Evolutionary conservation across 37 sponge, comb jelly and placozoan species (phyloP).

Genomic region (Bolinopsis microptera): DNA sequence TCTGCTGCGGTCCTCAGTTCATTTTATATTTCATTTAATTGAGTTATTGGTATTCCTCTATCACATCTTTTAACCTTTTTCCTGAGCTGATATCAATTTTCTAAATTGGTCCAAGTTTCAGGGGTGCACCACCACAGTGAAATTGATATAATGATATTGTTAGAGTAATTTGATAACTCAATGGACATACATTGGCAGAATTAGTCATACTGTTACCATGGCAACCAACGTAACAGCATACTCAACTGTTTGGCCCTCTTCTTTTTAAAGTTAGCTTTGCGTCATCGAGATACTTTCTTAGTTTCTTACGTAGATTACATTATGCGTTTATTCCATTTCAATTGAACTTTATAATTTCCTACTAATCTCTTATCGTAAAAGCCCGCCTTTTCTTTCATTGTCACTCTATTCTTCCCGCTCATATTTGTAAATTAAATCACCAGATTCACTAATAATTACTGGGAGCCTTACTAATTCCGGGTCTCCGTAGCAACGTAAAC

Average conservation of each 20-base stretch:
- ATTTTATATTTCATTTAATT: too few species aligned
- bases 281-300: not conserved
- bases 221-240: not conserved
- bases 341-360: too few species aligned
- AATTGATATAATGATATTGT: not conserved
- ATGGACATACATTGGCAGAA: not conserved
- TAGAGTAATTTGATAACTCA: not conserved
- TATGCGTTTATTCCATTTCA: too few species aligned
- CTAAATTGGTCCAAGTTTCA: not conserved
- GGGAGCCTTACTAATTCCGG: not conserved
- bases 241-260: not conserved
- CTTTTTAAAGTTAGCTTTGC: not conserved
- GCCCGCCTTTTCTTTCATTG: too few species aligned
- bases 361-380: too few species aligned
- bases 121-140: not conserved
- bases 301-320: too few species aligned
- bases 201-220: not conserved
- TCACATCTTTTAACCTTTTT: too few species aligned
- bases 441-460: not conserved
- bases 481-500: not conserved
- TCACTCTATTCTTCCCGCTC: not conserved
- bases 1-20: too few species aligned
- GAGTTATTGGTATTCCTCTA: not conserved
- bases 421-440: not conserved
- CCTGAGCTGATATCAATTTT: not conserved